These are phyloP conservation scores for Phyllopteryx taeniolatus DNA, from an alignment of 2,113 vertebrate species.

Conservation along the genomic window DNA sequence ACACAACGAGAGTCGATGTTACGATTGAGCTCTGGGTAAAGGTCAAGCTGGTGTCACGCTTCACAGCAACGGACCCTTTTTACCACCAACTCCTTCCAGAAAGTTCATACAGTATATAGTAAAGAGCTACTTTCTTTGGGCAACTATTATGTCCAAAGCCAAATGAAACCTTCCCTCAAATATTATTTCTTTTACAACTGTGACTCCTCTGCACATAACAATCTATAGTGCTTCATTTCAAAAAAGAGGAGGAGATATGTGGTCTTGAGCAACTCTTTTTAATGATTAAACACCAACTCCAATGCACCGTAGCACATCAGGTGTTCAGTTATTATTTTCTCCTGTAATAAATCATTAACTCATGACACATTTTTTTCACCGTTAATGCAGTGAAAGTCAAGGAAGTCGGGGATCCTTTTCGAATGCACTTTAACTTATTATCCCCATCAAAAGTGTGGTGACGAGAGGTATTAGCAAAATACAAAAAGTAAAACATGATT, in stretches of 20 bases:
- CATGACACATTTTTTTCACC: not conserved
- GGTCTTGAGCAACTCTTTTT: slow-evolving; percentile 33
- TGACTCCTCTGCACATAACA: slow-evolving; percentile 36
- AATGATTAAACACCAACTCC: slow-evolving; percentile 52
- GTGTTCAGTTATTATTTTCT: slow-evolving; percentile 14
- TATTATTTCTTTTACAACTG: slow-evolving; percentile 33
- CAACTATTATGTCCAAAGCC: not conserved
- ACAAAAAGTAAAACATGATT: no score
- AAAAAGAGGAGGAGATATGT: slow-evolving; percentile 52
- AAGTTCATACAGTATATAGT: not conserved
- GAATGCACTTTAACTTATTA: not conserved
- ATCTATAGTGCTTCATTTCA: slow-evolving; percentile 31
- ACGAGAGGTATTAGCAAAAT: no score
- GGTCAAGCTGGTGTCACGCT: slow-evolving; percentile 36
- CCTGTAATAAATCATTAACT: slow-evolving; percentile 28
- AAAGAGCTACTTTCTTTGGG: not conserved
- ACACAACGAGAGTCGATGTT: slow-evolving; percentile 14
- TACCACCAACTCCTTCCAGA: not conserved
- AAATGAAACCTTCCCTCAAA: not conserved
- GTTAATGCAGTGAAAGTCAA: not conserved
- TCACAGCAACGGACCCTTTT: slow-evolving; percentile 24
- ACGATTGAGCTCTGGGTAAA: slow-evolving; percentile 34
- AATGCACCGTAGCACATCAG: not conserved
- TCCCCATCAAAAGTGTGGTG: no score
- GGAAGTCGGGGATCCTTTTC: not conserved